phyloP scores from a whole-genome alignment of 2,113 vertebrate species.

The Erpornis zantholeuca region DNA sequence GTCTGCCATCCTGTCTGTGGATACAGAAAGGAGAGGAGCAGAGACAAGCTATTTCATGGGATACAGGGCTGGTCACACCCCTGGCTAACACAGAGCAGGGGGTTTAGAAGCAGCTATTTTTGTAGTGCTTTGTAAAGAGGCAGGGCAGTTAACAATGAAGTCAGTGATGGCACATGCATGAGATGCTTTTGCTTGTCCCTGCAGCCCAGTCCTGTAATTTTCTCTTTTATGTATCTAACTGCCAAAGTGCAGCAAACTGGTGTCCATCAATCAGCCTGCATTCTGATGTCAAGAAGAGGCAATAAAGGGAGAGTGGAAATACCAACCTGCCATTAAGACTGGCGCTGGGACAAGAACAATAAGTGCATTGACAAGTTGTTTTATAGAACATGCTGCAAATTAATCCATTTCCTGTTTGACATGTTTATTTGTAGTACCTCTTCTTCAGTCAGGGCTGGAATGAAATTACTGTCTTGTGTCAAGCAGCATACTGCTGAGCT shows the following conservation, averaged over 20 bases:
- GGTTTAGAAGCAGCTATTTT: background rate
- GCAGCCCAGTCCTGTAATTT: background rate
- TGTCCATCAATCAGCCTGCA: conserved; percentile 10
- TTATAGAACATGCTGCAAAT: conserved; percentile 13
- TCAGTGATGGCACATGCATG: background rate
- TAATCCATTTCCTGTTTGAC: conserved; percentile 14
- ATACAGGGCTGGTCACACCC: background rate
- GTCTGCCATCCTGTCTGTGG: background rate
- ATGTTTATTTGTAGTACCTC: background rate
- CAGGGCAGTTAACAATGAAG: background rate
- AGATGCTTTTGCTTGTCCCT: background rate
- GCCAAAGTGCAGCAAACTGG: background rate
- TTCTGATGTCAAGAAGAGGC: background rate
- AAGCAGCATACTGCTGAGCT: background rate
- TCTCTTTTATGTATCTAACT: background rate
- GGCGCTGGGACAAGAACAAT: background rate
- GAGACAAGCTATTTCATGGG: background rate
- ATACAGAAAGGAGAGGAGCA: background rate
- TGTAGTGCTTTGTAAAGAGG: background rate
- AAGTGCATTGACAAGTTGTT: background rate
- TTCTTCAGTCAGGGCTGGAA: background rate
- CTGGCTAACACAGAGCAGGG: background rate
- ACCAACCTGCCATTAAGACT: background rate
- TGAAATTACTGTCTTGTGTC: background rate
- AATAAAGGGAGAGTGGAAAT: conserved; percentile 25